Evolutionary conservation across 1,140 invertebrate species (phyloP).

Genomic region (Notospermus geniculatus): DNA sequence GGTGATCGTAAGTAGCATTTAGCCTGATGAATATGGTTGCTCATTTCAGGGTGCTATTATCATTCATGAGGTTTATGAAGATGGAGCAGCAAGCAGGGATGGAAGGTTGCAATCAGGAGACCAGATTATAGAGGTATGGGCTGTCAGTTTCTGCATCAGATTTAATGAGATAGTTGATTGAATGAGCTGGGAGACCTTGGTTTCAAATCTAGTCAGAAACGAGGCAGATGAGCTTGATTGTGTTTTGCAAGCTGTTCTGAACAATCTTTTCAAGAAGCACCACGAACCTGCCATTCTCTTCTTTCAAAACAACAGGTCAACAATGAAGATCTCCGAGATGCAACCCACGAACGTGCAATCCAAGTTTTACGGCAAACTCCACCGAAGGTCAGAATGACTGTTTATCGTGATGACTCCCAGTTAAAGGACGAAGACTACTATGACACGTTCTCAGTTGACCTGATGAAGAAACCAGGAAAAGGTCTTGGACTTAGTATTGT

Average conservation of each 20-base stretch:
- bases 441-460: slow-evolving; percentile 83
- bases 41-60: slow-evolving; percentile 78
- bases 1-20: no score
- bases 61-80: slow-evolving; percentile 88
- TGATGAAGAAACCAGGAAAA: slow-evolving; percentile 88
- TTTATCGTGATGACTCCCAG: slow-evolving; percentile 71
- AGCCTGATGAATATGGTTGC: no score
- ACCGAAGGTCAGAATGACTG: slow-evolving; percentile 79
- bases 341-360: slow-evolving; percentile 81
- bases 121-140: slow-evolving; percentile 82
- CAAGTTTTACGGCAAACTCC: slow-evolving; percentile 58
- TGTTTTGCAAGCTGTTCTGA: no score
- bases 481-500: slow-evolving; percentile 89
- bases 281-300: no score
- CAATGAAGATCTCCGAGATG: slow-evolving; percentile 81
- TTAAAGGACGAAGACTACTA: slow-evolving; percentile 66
- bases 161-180: neutral
- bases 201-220: no score
- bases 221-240: no score
- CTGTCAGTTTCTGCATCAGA: neutral
- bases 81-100: slow-evolving; percentile 88
- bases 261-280: no score
- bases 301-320: no score
- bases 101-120: slow-evolving; percentile 87
- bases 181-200: neutral